Evolutionary conservation across 2,797 vertebrate species (phyloP), one percentile per base, ranked within the genome.

Genomic region (Lagorchestes hirsutus): DNA sequence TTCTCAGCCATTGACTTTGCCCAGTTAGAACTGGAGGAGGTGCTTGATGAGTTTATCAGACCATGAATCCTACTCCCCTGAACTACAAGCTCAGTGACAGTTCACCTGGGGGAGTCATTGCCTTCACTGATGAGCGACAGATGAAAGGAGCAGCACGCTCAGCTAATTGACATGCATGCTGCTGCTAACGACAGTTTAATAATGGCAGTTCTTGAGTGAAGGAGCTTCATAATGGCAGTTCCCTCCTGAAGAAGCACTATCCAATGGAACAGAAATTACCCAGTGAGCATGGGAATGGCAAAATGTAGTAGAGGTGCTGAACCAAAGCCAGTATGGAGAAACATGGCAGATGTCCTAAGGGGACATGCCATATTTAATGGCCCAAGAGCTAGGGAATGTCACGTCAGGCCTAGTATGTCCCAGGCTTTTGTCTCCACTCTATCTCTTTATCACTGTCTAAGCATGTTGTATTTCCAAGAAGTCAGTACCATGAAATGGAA

Each of bases 41-140:
- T 59, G 55, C 94, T 97, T 57, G 2, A 93, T 46, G 82, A 92
- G 91, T 92, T 98, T 98, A 96, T 97, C 94, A 96, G 92, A 62
- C 67, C 90, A 87, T n/a, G 55, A 97, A 96, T 97, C 54, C 90
- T 56, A 93, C 55, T 55, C 58, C 29, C 90, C 92, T 92, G 90
- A 56, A 4, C n/a, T 94, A 91, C n/a, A 58, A 57, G 54, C 27
- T 27, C 1, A 1, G 11, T 87, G n/a, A 54, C 57, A 90, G 29
- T 54, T 57, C 55, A 57, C 5, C 12, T 67, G 13, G 31, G 59
- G 74, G 74, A 34, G 54, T 22, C 55, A n/a, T 40, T 24, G 0
- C 8, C 1, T 87, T 57, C 92, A 24, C 67, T 34, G 55, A 34
- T 11, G 50, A 90, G 16, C 54, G 34, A 54, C 93, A 56, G 27